Percentiles rank a stretch among this genome's conserved stretches.
These are phyloP conservation scores for Acanthosepion esculentum DNA, from an alignment of 2,888 invertebrate species.

Conservation along the genomic window DNA sequence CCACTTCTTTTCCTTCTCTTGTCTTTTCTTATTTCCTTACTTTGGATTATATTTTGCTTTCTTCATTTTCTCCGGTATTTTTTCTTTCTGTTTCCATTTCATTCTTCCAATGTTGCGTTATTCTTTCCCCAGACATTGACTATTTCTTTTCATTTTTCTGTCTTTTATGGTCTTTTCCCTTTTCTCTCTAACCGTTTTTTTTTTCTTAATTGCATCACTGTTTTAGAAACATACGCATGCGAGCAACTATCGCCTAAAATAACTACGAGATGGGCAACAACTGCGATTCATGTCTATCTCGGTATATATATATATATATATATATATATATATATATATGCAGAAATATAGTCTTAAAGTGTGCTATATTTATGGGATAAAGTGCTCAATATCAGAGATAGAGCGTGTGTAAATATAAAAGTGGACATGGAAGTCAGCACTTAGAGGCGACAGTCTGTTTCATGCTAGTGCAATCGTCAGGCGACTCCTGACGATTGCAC, in stretches of 20 bases:
- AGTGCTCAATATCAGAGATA: too few species aligned
- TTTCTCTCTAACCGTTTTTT: neutral
- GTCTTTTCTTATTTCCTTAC: neutral
- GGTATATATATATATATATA: neutral
- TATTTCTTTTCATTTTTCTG: neutral
- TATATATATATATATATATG: neutral
- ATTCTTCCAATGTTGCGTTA: rapidly evolving
- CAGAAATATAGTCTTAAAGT: too few species aligned
- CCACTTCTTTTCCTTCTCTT: neutral
- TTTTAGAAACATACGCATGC: neutral
- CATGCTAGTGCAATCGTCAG: too few species aligned
- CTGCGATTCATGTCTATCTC: neutral
- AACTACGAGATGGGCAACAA: neutral
- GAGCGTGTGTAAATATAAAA: too few species aligned
- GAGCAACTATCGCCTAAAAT: neutral
- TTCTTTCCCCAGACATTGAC: too few species aligned
- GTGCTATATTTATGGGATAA: too few species aligned
- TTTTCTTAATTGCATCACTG: neutral
- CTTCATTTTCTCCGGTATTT: neutral
- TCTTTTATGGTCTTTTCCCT: neutral
- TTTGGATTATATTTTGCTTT: neutral
- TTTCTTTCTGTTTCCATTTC: neutral
- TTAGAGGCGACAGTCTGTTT: too few species aligned
- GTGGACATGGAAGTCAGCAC: too few species aligned
- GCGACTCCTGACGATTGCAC: too few species aligned